A percentile compares a stretch with the other conserved stretches of the same genome.
Conservation (phyloP, 2,113 vertebrate species). For the Hymenochirus boettgeri region DNA sequence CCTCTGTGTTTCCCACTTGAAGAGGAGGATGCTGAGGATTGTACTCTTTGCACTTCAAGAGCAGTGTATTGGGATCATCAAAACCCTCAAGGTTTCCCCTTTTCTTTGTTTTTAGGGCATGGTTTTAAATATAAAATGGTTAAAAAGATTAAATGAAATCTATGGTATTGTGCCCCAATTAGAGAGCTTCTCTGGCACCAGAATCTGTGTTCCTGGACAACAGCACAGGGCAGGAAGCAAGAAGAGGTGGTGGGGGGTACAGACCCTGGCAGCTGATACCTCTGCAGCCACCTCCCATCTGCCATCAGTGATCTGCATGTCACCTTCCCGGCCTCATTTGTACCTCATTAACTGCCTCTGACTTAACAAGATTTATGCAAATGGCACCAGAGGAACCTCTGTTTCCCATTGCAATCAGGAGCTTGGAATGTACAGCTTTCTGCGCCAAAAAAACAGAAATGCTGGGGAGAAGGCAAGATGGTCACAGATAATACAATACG, state of each 20-base stretch:
- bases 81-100: not conserved
- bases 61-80: not conserved
- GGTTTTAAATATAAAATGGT: not conserved
- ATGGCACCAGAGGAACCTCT: slow-evolving; percentile 73
- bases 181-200: not conserved
- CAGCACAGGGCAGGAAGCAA: not conserved
- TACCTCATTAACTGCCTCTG: slow-evolving; percentile 87
- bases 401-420: slow-evolving; percentile 78
- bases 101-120: not conserved
- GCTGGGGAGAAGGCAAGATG: no score
- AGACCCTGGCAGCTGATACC: slow-evolving; percentile 64
- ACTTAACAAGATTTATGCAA: slow-evolving; percentile 88
- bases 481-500: no score
- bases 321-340: slow-evolving; percentile 84
- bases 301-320: slow-evolving; percentile 79
- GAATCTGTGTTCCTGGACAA: not conserved
- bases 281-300: slow-evolving; percentile 82
- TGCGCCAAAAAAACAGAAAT: slow-evolving; percentile 8
- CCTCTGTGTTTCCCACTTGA: no score
- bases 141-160: not conserved
- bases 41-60: no score
- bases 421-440: slow-evolving; percentile 76
- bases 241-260: not conserved
- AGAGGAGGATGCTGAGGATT: no score
- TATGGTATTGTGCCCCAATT: not conserved